Evolutionary conservation across 2,797 vertebrate genomes (phyloP).

Genomic region (Eulemur albifrons): DNA sequence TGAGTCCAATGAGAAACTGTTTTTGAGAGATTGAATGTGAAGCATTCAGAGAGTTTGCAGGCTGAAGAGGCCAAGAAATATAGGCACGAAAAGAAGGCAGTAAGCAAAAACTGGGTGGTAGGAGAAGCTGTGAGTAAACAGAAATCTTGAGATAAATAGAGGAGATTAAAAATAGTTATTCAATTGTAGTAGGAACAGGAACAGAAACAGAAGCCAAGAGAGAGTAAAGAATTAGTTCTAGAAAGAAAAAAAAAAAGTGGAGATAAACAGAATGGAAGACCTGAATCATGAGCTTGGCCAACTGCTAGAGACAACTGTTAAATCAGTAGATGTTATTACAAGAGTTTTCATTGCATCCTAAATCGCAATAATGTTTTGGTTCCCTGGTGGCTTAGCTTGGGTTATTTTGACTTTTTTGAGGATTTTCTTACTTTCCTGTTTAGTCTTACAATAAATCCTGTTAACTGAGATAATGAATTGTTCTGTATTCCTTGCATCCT

Average conservation of each 20-base stretch:
- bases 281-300: neutral
- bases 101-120: neutral
- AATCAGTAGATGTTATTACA: neutral
- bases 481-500: neutral
- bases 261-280: neutral
- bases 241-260: neutral
- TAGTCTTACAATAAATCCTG: neutral
- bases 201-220: neutral
- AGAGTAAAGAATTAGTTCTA: neutral
- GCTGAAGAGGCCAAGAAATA: neutral
- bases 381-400: neutral
- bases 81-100: neutral
- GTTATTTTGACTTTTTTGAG: neutral
- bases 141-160: conserved; percentile 5
- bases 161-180: neutral
- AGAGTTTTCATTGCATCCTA: neutral
- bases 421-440: neutral
- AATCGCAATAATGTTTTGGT: neutral
- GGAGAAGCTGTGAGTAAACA: neutral
- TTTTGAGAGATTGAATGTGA: neutral
- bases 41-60: neutral
- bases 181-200: neutral
- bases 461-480: neutral
- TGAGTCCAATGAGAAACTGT: neutral
- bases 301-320: neutral